A percentile compares a stretch with the other conserved stretches of the same genome.
These are phyloP conservation scores for Dasysyrphus albostriatus DNA, from an alignment of 2,888 invertebrate genomes.

Conservation along the genomic window DNA sequence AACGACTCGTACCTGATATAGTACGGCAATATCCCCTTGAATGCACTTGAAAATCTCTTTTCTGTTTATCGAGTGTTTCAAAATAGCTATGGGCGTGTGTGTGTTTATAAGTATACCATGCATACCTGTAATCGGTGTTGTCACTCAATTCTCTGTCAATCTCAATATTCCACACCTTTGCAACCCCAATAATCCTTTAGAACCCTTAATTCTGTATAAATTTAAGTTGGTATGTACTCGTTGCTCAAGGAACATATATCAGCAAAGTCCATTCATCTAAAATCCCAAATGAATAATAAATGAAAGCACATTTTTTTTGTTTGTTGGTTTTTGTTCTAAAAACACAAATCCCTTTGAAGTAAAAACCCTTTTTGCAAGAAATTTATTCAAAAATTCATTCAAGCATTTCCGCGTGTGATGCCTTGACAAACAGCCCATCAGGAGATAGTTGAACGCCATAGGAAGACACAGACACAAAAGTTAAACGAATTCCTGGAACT, in stretches of 20 bases:
- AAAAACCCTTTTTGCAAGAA: conserved; percentile 6
- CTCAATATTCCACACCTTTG: conserved; percentile 9
- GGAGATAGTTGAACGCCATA: conserved; percentile 47
- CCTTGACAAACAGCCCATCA: conserved; percentile 54
- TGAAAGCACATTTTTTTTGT: conserved; percentile 26
- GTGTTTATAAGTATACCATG: no score
- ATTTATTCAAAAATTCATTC: conserved; percentile 68
- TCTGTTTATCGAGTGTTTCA: conserved; percentile 14
- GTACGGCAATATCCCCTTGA: conserved; percentile 38
- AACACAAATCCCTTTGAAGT: background rate
- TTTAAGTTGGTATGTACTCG: conserved; percentile 29
- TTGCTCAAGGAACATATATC: conserved; percentile 12
- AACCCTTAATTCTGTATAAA: conserved; percentile 33
- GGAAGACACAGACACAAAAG: conserved; percentile 64
- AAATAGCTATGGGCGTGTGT: background rate
- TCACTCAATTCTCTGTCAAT: conserved; percentile 29
- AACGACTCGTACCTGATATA: background rate
- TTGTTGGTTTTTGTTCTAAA: background rate
- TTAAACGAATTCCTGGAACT: conserved; percentile 70
- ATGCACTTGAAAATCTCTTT: conserved; percentile 35
- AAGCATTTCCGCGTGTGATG: conserved; percentile 65
- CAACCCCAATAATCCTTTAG: background rate
- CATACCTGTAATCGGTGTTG: conserved; percentile 20
- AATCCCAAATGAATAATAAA: conserved; percentile 64
- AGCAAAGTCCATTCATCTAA: conserved; percentile 36